phyloP scores from a whole-genome alignment of 1,140 invertebrate species.

The Neuroterus valhalla region DNA sequence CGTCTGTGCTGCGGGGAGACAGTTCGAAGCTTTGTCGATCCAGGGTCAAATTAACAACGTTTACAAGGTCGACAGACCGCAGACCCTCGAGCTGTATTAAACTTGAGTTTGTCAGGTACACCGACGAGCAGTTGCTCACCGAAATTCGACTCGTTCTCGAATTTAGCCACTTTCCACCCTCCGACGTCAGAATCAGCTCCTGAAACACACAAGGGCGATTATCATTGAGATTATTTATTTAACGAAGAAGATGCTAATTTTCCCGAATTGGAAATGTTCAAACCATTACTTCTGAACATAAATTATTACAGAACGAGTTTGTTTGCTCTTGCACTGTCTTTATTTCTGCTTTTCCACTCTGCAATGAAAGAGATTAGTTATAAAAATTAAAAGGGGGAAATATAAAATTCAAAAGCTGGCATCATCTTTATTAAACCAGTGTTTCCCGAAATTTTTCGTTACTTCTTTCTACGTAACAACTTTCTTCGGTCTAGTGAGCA shows the following conservation, averaged over 20 bases:
- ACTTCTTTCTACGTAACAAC: not conserved
- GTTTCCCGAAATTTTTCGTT: no score
- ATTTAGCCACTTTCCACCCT: conserved; percentile 76
- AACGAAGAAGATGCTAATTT: not conserved
- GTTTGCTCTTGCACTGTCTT: no score
- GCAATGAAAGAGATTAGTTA: not conserved
- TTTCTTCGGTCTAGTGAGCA: not conserved
- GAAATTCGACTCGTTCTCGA: conserved; percentile 74
- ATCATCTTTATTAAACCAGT: no score
- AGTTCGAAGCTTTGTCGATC: conserved; percentile 66
- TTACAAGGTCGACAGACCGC: conserved; percentile 71
- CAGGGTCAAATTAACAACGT: conserved; percentile 74
- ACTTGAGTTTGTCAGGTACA: conserved; percentile 74
- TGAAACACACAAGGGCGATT: conserved; percentile 60
- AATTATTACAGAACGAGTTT: no score
- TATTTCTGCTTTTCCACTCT: no score
- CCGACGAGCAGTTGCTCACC: conserved; percentile 75
- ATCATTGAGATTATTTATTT: not conserved
- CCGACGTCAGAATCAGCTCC: conserved; percentile 77
- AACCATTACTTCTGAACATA: no score
- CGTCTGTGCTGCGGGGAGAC: conserved; percentile 55
- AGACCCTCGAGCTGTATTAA: conserved; percentile 72
- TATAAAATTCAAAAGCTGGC: no score
- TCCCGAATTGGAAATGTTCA: not conserved
- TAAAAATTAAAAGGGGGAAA: not conserved